Evolutionary conservation across 2,113 vertebrate genomes (phyloP).

Genomic region (Barbus barbus): DNA sequence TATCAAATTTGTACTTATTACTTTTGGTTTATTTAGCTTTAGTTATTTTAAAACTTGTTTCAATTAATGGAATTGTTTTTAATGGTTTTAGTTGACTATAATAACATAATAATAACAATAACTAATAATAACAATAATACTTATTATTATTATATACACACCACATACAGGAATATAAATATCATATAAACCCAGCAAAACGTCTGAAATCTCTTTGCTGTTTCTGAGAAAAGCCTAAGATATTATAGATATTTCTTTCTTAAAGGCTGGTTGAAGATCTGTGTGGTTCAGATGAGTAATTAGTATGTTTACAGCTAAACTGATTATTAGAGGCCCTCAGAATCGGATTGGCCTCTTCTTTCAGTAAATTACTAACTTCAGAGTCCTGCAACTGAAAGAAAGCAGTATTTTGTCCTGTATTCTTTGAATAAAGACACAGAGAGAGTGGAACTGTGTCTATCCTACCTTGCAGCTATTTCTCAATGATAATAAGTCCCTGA

Average conservation of each 20-base stretch:
- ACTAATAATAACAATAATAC: too few relatives aligned
- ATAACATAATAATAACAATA: too few relatives aligned
- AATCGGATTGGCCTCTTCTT: neutral
- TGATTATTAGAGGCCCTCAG: neutral
- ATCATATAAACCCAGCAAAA: too few relatives aligned
- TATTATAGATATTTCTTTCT: neutral
- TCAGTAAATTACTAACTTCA: neutral
- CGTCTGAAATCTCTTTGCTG: neutral
- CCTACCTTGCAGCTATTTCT: neutral
- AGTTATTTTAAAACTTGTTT: too few relatives aligned
- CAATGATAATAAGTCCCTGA: constrained; percentile 19
- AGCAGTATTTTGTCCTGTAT: neutral
- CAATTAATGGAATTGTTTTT: too few relatives aligned
- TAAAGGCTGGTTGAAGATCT: too few relatives aligned
- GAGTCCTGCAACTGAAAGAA: neutral
- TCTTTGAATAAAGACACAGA: neutral
- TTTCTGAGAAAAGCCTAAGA: neutral
- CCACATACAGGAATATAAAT: too few relatives aligned
- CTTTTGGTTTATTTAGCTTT: too few relatives aligned
- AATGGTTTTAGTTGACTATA: too few relatives aligned
- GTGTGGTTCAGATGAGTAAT: neutral
- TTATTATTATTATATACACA: too few relatives aligned
- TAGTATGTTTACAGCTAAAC: neutral
- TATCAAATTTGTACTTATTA: too few relatives aligned
- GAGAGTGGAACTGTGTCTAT: neutral